Conservation (phyloP, 2,888 invertebrate species). For the Drosophila heteroneura region DNA sequence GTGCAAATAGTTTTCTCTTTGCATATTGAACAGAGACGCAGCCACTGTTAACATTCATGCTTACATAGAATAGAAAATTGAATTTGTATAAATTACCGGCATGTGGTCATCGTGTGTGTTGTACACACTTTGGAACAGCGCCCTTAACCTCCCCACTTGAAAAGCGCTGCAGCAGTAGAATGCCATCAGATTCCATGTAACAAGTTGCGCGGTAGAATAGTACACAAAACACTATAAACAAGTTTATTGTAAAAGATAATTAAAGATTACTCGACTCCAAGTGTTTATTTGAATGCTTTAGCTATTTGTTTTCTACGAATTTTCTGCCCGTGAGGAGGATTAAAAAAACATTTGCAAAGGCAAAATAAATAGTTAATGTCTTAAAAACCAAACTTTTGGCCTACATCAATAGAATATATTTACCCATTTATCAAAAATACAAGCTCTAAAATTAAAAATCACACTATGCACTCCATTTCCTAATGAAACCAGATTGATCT, state of each 20-base stretch:
- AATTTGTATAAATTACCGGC: slow-evolving; percentile 66
- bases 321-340: background rate
- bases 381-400: background rate
- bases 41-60: slow-evolving; percentile 11
- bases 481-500: background rate
- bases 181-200: slow-evolving; percentile 19
- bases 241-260: background rate
- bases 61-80: slow-evolving; percentile 25
- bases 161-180: background rate
- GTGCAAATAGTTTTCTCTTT: slow-evolving; percentile 11
- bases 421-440: background rate
- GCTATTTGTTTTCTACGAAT: background rate
- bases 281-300: background rate
- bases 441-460: background rate
- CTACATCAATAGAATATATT: background rate
- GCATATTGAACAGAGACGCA: slow-evolving; percentile 17
- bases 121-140: slow-evolving; percentile 15
- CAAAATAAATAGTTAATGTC: background rate
- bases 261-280: background rate
- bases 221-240: background rate
- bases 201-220: background rate
- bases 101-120: slow-evolving; percentile 58
- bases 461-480: background rate
- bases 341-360: too few species aligned
- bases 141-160: slow-evolving; percentile 27